phyloP scores from a whole-genome alignment of 2,888 invertebrate species.

The Heliconius ethilla region DNA sequence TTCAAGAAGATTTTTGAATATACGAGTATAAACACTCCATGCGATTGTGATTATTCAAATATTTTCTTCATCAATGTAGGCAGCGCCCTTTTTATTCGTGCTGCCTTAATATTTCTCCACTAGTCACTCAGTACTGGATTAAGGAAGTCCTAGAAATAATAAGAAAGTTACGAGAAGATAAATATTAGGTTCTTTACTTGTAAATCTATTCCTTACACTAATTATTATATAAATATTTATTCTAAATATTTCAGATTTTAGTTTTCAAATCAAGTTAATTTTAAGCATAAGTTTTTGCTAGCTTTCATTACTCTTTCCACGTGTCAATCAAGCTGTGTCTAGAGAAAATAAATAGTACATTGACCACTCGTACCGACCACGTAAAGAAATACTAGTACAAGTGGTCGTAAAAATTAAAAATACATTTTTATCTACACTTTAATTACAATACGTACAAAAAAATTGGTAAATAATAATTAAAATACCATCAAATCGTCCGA shows the following conservation, averaged over 20 bases:
- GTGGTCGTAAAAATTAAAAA: constrained; percentile 7
- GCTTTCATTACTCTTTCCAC: background rate
- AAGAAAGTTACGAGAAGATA: background rate
- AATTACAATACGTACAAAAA: constrained; percentile 14
- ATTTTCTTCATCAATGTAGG: too few species aligned
- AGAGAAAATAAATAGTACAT: constrained; percentile 23
- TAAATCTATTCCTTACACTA: background rate
- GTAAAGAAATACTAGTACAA: constrained; percentile 8
- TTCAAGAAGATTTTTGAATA: too few species aligned
- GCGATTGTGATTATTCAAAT: too few species aligned
- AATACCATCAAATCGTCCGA: constrained; percentile 13
- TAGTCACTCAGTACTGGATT: too few species aligned
- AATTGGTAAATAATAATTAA: constrained; percentile 21
- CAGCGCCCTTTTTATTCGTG: too few species aligned
- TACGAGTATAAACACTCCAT: too few species aligned
- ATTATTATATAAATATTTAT: background rate
- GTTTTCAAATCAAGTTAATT: background rate
- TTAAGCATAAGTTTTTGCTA: background rate
- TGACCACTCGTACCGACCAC: constrained; percentile 18
- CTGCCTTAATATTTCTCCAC: too few species aligned
- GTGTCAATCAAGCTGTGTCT: background rate
- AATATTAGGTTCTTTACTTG: background rate
- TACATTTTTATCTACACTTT: constrained; percentile 13
- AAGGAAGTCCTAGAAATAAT: background rate
- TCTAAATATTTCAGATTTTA: background rate